Percentiles rank a stretch among this genome's conserved stretches.
Evolutionary conservation across 92 coral and sea anemone genomes (phyloP).

Genomic region (Epizoanthus ramosus): DNA sequence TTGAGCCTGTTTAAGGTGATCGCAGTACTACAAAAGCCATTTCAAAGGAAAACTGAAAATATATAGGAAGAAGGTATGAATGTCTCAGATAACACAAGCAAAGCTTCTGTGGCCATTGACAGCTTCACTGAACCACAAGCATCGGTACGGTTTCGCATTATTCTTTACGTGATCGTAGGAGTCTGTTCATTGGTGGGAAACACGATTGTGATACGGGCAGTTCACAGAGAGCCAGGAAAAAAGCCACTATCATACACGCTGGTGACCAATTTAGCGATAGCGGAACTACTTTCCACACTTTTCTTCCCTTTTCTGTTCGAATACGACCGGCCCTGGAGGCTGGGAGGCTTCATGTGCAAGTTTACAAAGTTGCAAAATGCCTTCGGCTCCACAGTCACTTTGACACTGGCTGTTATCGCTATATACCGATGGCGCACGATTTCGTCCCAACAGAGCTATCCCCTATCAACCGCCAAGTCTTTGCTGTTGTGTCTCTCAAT

Average conservation of each 20-base stretch:
- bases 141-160: neutral
- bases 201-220: neutral
- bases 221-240: neutral
- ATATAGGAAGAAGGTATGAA: no score
- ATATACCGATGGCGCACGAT: slow-evolving; percentile 4
- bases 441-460: neutral
- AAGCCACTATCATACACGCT: no score
- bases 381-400: neutral
- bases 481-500: neutral
- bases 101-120: neutral
- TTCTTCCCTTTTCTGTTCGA: slow-evolving; percentile 17
- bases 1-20: no score
- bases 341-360: slow-evolving; percentile 16
- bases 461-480: neutral
- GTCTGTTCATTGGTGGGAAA: slow-evolving; percentile 3
- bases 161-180: slow-evolving; percentile 10
- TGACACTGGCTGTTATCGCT: slow-evolving; percentile 7
- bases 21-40: no score
- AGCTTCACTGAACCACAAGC: neutral
- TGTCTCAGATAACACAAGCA: neutral
- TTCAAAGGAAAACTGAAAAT: no score
- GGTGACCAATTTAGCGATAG: slow-evolving; percentile 13
- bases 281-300: slow-evolving; percentile 1
- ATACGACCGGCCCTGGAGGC: neutral
- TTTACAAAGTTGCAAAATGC: slow-evolving; percentile 7